Evolutionary conservation across 2,888 invertebrate genomes (phyloP).

Genomic region (Dryocosmus kuriphilus): DNA sequence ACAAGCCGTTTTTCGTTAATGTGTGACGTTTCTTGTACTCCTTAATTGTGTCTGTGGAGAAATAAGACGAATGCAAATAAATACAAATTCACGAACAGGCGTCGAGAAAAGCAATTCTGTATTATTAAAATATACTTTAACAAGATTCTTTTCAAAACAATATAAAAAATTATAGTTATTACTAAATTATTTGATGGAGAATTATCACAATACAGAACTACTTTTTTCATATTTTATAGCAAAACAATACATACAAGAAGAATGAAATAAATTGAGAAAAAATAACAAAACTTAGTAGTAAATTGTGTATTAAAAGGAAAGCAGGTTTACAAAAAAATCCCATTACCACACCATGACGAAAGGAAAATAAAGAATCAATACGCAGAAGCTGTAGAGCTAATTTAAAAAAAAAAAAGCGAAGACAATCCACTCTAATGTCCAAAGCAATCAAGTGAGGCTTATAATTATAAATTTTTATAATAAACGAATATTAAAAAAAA

Average conservation of each 20-base stretch:
- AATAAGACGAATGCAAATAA: constrained; percentile 60
- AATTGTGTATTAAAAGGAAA: background rate
- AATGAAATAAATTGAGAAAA: background rate
- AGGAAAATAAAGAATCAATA: background rate
- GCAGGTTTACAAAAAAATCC: constrained; percentile 9
- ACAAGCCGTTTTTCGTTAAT: constrained; percentile 24
- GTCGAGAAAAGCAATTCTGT: constrained; percentile 27
- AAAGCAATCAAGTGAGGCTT: background rate
- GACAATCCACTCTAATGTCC: background rate
- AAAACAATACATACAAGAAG: background rate
- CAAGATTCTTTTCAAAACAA: no score
- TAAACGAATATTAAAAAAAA: background rate
- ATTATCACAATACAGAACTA: background rate
- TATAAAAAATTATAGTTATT: background rate
- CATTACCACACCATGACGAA: constrained; percentile 3
- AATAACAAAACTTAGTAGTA: background rate
- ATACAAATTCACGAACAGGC: constrained; percentile 39
- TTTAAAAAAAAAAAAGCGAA: background rate
- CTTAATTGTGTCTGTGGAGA: constrained; percentile 66
- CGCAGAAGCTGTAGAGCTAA: background rate
- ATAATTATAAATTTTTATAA: constrained; percentile 2
- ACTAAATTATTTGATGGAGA: background rate
- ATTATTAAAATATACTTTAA: background rate
- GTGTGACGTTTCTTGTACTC: constrained; percentile 60
- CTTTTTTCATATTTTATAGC: background rate